These are phyloP conservation scores for Catagonus wagneri DNA, from an alignment of 2,113 vertebrate species.

Conservation along the genomic window DNA sequence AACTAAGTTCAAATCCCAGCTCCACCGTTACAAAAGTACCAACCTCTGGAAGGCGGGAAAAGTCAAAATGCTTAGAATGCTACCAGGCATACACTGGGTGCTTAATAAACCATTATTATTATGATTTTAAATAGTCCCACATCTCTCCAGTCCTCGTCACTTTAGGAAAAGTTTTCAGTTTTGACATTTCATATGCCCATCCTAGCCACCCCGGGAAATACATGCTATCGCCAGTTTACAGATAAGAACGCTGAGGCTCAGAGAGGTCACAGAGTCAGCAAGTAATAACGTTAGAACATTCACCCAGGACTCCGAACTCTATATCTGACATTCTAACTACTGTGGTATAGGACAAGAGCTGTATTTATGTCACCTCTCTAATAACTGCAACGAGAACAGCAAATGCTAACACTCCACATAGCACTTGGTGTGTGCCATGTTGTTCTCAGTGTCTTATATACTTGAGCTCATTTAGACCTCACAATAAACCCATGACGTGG, in stretches of 20 bases:
- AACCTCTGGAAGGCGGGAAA: neutral
- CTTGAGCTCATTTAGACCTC: neutral
- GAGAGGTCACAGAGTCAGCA: neutral
- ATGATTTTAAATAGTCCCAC: neutral
- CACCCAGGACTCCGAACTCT: neutral
- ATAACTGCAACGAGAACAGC: accelerated
- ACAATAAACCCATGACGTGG: neutral
- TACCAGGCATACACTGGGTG: accelerated
- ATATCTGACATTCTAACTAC: neutral
- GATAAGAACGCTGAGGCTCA: neutral
- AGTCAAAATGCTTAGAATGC: neutral
- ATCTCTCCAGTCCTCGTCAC: neutral
- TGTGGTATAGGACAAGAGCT: too few species aligned
- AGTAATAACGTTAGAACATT: neutral
- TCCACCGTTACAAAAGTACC: neutral
- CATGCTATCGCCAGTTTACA: accelerated
- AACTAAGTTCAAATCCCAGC: neutral
- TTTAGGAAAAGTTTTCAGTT: neutral
- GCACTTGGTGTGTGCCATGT: neutral
- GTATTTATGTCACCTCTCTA: neutral
- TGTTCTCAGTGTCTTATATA: too few species aligned
- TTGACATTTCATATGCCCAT: neutral
- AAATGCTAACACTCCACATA: accelerated
- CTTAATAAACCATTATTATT: neutral
- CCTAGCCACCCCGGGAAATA: neutral